phyloP scores from a whole-genome alignment of 2,888 invertebrate species.

The Dinocampus coccinellae region DNA sequence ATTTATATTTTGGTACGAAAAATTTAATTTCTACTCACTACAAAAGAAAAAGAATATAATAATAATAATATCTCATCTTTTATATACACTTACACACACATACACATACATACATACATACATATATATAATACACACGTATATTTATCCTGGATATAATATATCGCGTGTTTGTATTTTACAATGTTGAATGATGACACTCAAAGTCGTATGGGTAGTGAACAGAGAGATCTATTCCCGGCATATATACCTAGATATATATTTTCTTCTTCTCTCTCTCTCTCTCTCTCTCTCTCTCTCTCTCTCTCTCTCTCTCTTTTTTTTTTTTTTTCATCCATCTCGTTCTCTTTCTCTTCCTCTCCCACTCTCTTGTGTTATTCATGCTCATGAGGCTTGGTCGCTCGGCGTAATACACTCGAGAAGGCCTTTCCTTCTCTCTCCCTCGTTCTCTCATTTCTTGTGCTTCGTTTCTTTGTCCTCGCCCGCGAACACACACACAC shows the following conservation, averaged over 20 bases:
- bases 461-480: conserved; percentile 41
- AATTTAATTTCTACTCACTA: no score
- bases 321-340: no score
- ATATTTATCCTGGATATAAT: conserved; percentile 34
- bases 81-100: no score
- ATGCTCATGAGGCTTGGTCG: conserved; percentile 23
- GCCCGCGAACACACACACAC: no score
- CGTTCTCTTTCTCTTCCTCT: no score
- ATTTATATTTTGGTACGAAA: no score
- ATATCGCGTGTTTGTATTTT: conserved; percentile 52
- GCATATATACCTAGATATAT: conserved; percentile 35
- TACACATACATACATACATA: not conserved
- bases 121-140: no score
- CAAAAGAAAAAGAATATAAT: no score
- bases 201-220: conserved; percentile 10
- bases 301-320: no score
- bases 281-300: no score
- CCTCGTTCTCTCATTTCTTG: not conserved
- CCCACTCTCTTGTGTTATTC: conserved; percentile 33
- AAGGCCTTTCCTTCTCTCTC: conserved; percentile 25
- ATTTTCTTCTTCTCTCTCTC: no score
- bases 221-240: conserved; percentile 47
- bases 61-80: no score
- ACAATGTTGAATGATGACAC: conserved; percentile 57
- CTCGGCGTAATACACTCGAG: conserved; percentile 27